phyloP scores from a whole-genome alignment of 2,797 vertebrate genomes.

The Poliocrania exsul region DNA sequence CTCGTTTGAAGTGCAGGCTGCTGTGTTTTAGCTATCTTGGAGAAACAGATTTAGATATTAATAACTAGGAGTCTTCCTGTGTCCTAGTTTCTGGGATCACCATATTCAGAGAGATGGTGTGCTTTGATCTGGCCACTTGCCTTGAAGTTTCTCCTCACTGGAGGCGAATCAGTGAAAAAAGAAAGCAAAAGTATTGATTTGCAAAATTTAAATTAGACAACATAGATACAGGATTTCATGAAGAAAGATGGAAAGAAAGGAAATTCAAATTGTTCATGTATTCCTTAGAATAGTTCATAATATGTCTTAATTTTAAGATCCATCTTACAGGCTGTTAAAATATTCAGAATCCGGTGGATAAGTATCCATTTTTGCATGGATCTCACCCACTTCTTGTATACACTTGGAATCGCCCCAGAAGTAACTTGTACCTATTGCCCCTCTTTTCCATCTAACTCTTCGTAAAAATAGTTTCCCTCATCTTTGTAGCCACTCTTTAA shows the following conservation, averaged over 20 bases:
- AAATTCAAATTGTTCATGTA: neutral
- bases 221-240: neutral
- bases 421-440: neutral
- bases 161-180: slow-evolving; percentile 34
- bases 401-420: neutral
- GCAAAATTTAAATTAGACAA: slow-evolving; percentile 33
- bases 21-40: neutral
- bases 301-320: neutral
- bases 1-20: neutral
- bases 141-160: slow-evolving; percentile 40
- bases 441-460: neutral
- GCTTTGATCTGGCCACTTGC: slow-evolving; percentile 50
- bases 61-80: neutral
- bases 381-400: neutral
- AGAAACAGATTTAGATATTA: neutral
- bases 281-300: neutral
- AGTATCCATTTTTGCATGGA: neutral
- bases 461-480: neutral
- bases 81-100: slow-evolving; percentile 47
- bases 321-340: neutral
- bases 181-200: slow-evolving; percentile 40
- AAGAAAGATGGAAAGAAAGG: neutral
- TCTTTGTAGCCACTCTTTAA: neutral
- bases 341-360: neutral
- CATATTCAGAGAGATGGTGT: slow-evolving; percentile 2